Base-by-base conservation (phyloP, 2,888 invertebrate species). In the Tiphia femorata region DNA sequence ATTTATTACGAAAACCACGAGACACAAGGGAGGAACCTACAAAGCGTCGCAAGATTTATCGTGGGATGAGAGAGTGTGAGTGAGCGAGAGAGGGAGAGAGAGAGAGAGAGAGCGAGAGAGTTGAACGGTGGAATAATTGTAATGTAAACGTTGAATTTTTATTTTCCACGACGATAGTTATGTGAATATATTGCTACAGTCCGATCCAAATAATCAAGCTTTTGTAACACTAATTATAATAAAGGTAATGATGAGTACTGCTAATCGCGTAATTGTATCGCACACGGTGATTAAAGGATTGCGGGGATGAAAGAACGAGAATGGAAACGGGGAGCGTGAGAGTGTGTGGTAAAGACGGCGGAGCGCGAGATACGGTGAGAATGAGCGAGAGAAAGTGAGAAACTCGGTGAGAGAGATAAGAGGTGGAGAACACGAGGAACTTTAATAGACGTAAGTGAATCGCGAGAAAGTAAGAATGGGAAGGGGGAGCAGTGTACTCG, bases 161-260 rank as follows among this genome's bases (percentile, higher is more conserved):
- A 80, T 81, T 81, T 81, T 81, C 77, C 80, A 80, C 77, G 68
- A 68, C 53, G 67, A 70, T 66, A 79, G 72, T 78, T 77, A 79
- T 79, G 80, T 80, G 81, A 80, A 82, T 82, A 80, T 80, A 81
- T 77, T 76, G 80, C 80, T 80, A 82, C 81, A 82, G 80, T 81
- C 81, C 81, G 81, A 82, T 81, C 82, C 81, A 81, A 81, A 76
- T 81, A 81, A 81, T 82, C 82, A 81, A 82, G 81, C 82, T 81
- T 81, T 81, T 81, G 79, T 81, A 81, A 81, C 72, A 79, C 75
- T 81, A 78, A 75, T 78, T 76, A 78, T 80, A 77, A 78, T 77
- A 76, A 79, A 46, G 29, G 73, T 58, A 74, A 72, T 75, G 68
- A 70, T 77, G 75, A 72, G 76, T 78, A 79, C 67, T 73, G 75